These are phyloP conservation scores for Drosophila nigricruria DNA, from an alignment of 2,888 invertebrate species.

Conservation along the genomic window DNA sequence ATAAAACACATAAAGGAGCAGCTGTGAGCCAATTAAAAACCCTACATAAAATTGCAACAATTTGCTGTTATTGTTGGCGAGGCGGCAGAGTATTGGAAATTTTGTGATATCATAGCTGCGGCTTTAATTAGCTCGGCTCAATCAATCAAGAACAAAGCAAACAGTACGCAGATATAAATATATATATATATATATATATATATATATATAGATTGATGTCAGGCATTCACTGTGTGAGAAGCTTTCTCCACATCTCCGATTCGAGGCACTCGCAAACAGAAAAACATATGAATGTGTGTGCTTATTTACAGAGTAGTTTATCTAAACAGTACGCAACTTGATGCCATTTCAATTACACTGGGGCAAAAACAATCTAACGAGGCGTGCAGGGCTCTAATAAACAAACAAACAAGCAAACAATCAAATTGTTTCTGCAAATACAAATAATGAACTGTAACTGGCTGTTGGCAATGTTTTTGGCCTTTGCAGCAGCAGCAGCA, in stretches of 20 bases:
- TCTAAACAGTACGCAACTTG: slow-evolving; percentile 14
- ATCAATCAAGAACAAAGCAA: slow-evolving; percentile 55
- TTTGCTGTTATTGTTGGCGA: slow-evolving; percentile 29
- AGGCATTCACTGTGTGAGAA: slow-evolving; percentile 42
- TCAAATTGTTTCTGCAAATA: slow-evolving; percentile 44
- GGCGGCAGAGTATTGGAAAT: slow-evolving; percentile 20
- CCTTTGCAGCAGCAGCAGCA: slow-evolving; percentile 9
- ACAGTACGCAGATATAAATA: slow-evolving; percentile 11
- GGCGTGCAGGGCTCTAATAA: slow-evolving; percentile 36
- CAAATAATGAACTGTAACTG: slow-evolving; percentile 21
- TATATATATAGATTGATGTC: slow-evolving; percentile 49
- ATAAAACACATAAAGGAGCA: slow-evolving; percentile 24
- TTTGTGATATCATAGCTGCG: slow-evolving; percentile 36
- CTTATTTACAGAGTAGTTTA: slow-evolving; percentile 10
- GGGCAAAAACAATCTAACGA: slow-evolving; percentile 47
- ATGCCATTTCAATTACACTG: slow-evolving; percentile 52
- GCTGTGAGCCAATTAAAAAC: slow-evolving; percentile 52
- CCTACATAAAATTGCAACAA: slow-evolving; percentile 39
- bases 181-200: slow-evolving; percentile 13
- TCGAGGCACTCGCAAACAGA: slow-evolving; percentile 33
- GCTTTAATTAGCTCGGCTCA: slow-evolving; percentile 46
- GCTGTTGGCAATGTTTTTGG: slow-evolving; percentile 27
- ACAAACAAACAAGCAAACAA: slow-evolving; percentile 30
- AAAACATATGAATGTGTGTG: not conserved
- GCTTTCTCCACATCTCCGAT: slow-evolving; percentile 58